Base-by-base conservation (phyloP, 2,797 vertebrate species). In the Trachurus trachurus region DNA sequence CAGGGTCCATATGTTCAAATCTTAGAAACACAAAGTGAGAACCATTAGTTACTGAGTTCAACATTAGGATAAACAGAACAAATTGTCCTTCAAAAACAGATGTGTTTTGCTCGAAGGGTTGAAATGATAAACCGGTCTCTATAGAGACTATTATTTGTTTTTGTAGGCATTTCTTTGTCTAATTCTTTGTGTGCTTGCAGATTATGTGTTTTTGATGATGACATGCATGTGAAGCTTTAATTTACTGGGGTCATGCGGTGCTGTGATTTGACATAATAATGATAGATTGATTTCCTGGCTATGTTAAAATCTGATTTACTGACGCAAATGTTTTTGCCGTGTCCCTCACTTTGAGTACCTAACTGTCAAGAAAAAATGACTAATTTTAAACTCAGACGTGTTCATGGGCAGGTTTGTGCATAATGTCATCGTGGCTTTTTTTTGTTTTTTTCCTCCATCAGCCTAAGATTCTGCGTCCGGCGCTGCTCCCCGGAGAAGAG, bases 391-490 rank as follows among this genome's bases (percentile, higher is more conserved):
- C 37, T 53, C n/a, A 22, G 56, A 64, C 37, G 5, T 81, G 67
- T 70, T 69, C 44, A 34, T 16, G 19, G 16, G 53, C 64, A 40
- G 67, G 42, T 71, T 76, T 58, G 56, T 76, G 57, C 2, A 5
- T 47, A 26, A 82, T 65, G 44, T 66, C 9, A 69, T 63, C 70
- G 78, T 63, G 78, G 62, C 82, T 26, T 26, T 37, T 5, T 6
- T 37, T 37, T 34, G 6, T 34, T 37, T 61, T 79, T 58, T 85
- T 34, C 57, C 57, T 59, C 72, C 22, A 5, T 77, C 92, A 99
- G 98, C 97, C 98, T 76, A 99, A 99, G 95, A 99, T 99, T 92
- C 94, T 99, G 76, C 96, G 97, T 67, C 98, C 98, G 45, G 82
- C 94, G 9, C 90, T 99, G 70, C 96, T 99, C 82, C 98, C 98